A percentile compares a stretch with the other conserved stretches of the same genome.
These are phyloP conservation scores for Aleiodes leptofemur DNA, from an alignment of 2,888 invertebrate genomes.

Conservation along the genomic window DNA sequence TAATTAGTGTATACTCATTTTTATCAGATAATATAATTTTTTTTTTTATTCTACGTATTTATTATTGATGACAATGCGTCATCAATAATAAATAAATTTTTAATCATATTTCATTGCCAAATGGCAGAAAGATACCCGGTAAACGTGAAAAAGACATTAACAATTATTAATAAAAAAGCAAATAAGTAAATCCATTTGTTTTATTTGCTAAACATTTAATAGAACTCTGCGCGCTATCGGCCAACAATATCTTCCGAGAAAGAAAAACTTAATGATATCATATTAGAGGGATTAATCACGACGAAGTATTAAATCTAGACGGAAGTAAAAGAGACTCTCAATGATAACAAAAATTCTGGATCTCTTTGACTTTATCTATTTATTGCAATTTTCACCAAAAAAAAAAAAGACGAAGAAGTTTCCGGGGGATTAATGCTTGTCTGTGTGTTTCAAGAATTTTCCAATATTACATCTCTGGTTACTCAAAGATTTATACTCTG, in stretches of 20 bases:
- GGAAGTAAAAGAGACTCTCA: neutral
- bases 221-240: neutral
- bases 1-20: neutral
- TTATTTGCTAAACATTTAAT: constrained; percentile 7
- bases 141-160: neutral
- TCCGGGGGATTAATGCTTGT: constrained; percentile 13
- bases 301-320: neutral
- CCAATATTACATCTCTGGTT: neutral
- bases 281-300: constrained; percentile 1
- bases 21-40: constrained; percentile 8
- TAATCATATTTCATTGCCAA: constrained; percentile 24
- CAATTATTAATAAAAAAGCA: neutral
- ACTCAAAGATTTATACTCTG: neutral
- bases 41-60: constrained; percentile 5
- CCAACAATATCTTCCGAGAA: constrained; percentile 7
- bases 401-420: neutral
- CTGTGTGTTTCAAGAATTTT: neutral
- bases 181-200: neutral
- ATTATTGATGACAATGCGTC: constrained; percentile 9
- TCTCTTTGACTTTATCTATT: constrained; percentile 2
- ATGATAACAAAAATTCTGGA: neutral
- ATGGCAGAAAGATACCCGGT: neutral
- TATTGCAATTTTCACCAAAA: neutral
- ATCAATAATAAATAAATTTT: constrained; percentile 13
- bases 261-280: neutral